Evolutionary conservation across 1,140 invertebrate species (phyloP), one percentile per base, ranked within the genome.

Genomic region (Micrasema minimum): DNA sequence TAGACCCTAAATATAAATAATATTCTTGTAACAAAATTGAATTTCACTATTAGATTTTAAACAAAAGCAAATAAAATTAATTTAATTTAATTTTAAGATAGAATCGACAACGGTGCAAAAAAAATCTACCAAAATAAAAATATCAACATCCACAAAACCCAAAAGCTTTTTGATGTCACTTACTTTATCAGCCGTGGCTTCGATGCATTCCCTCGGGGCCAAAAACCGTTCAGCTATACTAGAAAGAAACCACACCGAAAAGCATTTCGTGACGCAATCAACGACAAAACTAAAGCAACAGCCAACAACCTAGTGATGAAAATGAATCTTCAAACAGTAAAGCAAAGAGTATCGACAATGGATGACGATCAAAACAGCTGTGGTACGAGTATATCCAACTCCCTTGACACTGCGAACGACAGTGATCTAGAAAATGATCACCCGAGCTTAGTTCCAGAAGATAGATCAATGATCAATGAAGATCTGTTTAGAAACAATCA

Each of bases 401-500:
- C 74, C 2, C 20, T 72, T 23, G 74, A 75, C 50, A 71, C 72
- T 14, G 69, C 46, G 0, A 75, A 72, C 38, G 74, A 75, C 4
- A 83, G 82, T 51, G 83, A 85, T 71, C 61, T 83, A 31, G 83
- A 85, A 68, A 75, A 74, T 38, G 75, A 85, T 81, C 65, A 83
- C 77, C 64, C 77, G 66, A 55, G 79, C 6, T 55, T 75, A 2
- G 74, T 72, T 6, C 70, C 79, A 20, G 79, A 78, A 45, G 81
- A 82, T 51, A 80, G 81, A 50, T 70, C 62, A 14, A 50, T 69
- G n/a, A 62, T 65, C 43, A 64, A 75, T 20, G 70, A 75, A 11
- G 72, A 71, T 18, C 16, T 71, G 2, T 22, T 31, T 16, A 66
- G 61, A 45, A 64, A 20, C n/a, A 69, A 70, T 18, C 66, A 72